phyloP scores from a whole-genome alignment of 1,140 invertebrate genomes.

The Argopecten irradians region DNA sequence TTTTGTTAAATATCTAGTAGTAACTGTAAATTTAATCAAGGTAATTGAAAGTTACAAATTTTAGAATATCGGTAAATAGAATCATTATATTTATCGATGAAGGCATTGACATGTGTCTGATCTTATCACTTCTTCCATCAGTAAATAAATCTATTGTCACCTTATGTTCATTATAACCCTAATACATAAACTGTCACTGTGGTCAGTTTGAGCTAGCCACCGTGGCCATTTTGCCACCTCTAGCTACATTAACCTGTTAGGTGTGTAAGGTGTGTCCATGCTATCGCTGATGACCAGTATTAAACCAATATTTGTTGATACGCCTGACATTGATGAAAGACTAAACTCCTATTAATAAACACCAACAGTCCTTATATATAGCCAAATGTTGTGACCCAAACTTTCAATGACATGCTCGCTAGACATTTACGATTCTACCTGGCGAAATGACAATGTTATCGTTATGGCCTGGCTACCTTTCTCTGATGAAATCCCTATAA shows the following conservation, averaged over 20 bases:
- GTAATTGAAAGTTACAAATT: not conserved
- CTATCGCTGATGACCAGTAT: not conserved
- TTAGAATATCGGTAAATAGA: not conserved
- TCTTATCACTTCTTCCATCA: not conserved
- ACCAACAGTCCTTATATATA: not conserved
- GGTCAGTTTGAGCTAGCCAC: no score
- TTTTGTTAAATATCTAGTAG: no score
- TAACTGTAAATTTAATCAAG: not conserved
- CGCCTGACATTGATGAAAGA: not conserved
- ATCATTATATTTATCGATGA: not conserved
- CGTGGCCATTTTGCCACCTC: not conserved
- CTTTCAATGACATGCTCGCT: not conserved
- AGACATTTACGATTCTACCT: constrained; percentile 14
- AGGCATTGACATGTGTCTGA: not conserved
- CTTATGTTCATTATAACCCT: not conserved
- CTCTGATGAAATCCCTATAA: not conserved
- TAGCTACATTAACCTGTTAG: not conserved
- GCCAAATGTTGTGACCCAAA: not conserved
- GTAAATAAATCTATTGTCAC: not conserved
- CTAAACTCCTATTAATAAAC: not conserved
- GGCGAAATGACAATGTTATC: constrained; percentile 15
- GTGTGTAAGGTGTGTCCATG: not conserved
- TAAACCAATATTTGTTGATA: not conserved
- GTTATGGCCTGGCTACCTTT: not conserved
- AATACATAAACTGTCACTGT: not conserved